Conservation (phyloP, 2,888 invertebrate genomes). For the Cancer borealis region DNA sequence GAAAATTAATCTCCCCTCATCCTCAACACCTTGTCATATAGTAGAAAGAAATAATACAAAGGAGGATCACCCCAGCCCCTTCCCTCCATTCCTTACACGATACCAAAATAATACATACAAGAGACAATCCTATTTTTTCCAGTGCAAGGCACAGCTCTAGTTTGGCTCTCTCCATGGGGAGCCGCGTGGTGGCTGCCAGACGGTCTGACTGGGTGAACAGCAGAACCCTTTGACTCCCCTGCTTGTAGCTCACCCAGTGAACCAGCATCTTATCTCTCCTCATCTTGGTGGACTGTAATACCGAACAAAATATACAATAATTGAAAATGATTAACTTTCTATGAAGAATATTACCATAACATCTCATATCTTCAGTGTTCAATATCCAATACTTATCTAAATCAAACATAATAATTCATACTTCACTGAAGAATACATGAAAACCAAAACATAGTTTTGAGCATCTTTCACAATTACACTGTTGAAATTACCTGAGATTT, state of each 20-base stretch:
- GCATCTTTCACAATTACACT: not conserved
- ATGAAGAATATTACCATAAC: not conserved
- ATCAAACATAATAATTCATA: not conserved
- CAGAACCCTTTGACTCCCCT: slow-evolving; percentile 87
- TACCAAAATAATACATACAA: slow-evolving; percentile 80
- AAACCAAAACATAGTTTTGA: not conserved
- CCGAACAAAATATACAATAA: not conserved
- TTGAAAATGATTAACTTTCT: not conserved
- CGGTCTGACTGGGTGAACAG: slow-evolving; percentile 88
- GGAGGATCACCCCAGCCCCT: no score
- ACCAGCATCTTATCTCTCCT: slow-evolving; percentile 88
- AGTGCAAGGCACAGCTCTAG: slow-evolving; percentile 86
- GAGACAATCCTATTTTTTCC: slow-evolving; percentile 85
- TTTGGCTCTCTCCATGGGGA: slow-evolving; percentile 85
- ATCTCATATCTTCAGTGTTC: not conserved
- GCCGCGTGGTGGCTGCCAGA: slow-evolving; percentile 82
- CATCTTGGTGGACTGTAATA: slow-evolving; percentile 80
- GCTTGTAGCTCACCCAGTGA: slow-evolving; percentile 90
- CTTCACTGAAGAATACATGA: not conserved
- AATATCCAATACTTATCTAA: not conserved
- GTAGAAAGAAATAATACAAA: no score
- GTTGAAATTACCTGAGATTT: not conserved
- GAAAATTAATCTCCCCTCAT: no score
- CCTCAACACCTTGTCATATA: no score
- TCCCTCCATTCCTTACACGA: no score